phyloP scores from a whole-genome alignment of 2,888 invertebrate genomes.

The Calameuta pallipes region DNA sequence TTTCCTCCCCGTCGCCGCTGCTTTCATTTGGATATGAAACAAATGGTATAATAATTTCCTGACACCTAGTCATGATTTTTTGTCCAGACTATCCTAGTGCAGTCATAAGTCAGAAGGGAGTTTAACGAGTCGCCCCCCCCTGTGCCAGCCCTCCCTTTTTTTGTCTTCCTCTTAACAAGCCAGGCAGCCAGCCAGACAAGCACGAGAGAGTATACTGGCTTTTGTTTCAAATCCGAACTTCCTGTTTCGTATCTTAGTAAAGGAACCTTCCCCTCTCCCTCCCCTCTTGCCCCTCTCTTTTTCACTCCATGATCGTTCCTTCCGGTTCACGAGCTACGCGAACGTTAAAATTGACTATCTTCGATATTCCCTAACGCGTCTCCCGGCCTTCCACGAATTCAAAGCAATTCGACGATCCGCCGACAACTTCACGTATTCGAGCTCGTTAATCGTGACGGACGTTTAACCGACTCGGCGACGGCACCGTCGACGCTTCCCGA shows the following conservation, averaged over 20 bases:
- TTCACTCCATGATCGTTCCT: neutral
- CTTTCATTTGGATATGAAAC: constrained; percentile 20
- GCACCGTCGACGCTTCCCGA: too few relatives aligned
- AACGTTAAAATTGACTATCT: too few relatives aligned
- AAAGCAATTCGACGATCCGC: too few relatives aligned
- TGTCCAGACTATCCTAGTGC: constrained; percentile 20
- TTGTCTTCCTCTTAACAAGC: constrained; percentile 35
- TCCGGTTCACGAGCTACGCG: neutral
- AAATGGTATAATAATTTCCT: constrained; percentile 13
- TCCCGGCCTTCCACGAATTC: too few relatives aligned
- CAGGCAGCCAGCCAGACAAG: constrained; percentile 11
- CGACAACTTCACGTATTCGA: neutral
- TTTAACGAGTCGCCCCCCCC: constrained; percentile 27
- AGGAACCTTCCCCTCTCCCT: neutral
- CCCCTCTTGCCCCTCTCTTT: neutral
- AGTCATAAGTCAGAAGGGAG: constrained; percentile 32
- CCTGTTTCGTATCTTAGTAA: constrained; percentile 18
- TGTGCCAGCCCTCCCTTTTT: constrained; percentile 12
- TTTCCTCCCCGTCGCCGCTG: constrained; percentile 4
- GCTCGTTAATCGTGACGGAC: constrained; percentile 1
- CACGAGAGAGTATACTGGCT: constrained; percentile 13
- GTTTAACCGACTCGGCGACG: too few relatives aligned
- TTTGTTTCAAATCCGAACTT: constrained; percentile 32
- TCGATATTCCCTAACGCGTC: too few relatives aligned
- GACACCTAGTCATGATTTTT: constrained; percentile 6